Percentiles rank a stretch among this genome's conserved stretches.
Conservation (phyloP, 2,113 vertebrate species). For the Lamprologus lemairii region DNA sequence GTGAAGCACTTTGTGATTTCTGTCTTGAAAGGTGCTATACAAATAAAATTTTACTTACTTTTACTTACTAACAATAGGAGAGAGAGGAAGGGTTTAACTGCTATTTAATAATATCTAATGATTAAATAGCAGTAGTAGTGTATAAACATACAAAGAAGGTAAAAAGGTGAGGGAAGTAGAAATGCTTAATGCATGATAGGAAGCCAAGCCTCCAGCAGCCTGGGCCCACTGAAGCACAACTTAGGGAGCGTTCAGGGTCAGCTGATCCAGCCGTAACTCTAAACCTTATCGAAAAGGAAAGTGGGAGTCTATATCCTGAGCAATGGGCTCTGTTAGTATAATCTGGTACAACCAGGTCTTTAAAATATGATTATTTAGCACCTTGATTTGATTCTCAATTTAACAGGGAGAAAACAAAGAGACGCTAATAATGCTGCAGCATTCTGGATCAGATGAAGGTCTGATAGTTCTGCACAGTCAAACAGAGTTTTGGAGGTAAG, state of each 20-base stretch:
- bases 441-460: background rate
- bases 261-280: background rate
- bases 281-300: background rate
- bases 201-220: background rate
- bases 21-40: background rate
- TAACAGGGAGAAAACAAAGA: background rate
- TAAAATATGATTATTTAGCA: background rate
- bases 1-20: background rate
- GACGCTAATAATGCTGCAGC: background rate
- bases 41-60: background rate
- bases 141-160: background rate
- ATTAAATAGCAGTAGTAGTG: background rate
- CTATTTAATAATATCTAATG: background rate
- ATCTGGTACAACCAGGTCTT: background rate
- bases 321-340: background rate
- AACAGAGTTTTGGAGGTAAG: background rate
- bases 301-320: background rate
- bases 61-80: background rate
- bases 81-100: background rate
- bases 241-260: background rate
- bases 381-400: background rate
- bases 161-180: background rate
- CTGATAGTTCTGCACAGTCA: background rate
- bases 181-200: background rate
- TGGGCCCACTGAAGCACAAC: background rate